phyloP scores from a whole-genome alignment of 2,888 invertebrate species.

The Drosophila kuntzei region DNA sequence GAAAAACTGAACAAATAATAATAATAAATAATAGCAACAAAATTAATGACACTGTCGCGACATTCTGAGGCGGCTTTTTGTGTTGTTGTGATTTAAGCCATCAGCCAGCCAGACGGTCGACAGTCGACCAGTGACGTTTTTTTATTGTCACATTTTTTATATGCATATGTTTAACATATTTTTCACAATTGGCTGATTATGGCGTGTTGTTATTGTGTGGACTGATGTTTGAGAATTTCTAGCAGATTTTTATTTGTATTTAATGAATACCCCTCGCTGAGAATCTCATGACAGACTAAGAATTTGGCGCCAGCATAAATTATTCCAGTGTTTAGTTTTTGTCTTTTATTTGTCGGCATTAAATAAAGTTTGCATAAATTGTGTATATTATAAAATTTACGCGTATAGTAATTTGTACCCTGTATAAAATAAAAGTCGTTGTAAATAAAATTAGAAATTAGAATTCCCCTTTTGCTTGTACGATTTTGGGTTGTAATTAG shows the following conservation, averaged over 20 bases:
- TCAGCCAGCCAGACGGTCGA: conserved; percentile 23
- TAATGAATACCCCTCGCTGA: conserved; percentile 43
- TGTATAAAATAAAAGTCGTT: neutral
- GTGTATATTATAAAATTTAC: neutral
- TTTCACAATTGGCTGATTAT: conserved; percentile 62
- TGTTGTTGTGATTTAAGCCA: conserved; percentile 49
- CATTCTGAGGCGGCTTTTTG: conserved; percentile 42
- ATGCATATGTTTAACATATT: conserved; percentile 76
- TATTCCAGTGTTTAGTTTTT: conserved; percentile 46
- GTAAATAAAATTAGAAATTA: neutral
- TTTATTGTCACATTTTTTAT: conserved; percentile 18
- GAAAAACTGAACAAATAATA: conserved; percentile 26
- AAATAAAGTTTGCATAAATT: conserved; percentile 12
- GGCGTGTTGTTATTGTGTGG: conserved; percentile 28
- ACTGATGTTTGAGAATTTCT: conserved; percentile 36
- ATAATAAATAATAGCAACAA: conserved; percentile 45
- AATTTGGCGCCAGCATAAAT: conserved; percentile 69
- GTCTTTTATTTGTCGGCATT: conserved; percentile 34
- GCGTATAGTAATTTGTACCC: neutral
- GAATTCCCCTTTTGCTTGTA: conserved; percentile 1
- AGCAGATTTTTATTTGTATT: conserved; percentile 47
- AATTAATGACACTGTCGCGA: conserved; percentile 58
- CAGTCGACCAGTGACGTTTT: conserved; percentile 23
- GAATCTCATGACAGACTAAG: conserved; percentile 23
- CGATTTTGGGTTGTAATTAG: conserved; percentile 19